Percentiles rank a stretch among this genome's conserved stretches.
phyloP scores from a whole-genome alignment of 2,113 vertebrate genomes.

The Nestor notabilis region DNA sequence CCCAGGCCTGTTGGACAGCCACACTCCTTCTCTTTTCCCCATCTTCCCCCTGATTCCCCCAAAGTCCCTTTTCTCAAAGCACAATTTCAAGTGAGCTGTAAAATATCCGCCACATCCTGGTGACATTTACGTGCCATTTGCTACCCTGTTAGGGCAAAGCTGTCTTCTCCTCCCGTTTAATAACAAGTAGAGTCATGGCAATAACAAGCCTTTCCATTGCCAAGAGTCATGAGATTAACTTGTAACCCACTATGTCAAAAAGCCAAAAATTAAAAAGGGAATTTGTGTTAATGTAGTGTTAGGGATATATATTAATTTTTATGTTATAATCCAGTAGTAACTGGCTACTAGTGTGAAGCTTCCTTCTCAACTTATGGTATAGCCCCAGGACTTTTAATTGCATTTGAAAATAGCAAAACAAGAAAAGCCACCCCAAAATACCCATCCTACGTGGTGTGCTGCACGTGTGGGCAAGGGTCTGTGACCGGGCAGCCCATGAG shows the following conservation, averaged over 20 bases:
- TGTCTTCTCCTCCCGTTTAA: not conserved
- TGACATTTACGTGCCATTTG: not conserved
- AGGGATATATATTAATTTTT: not conserved
- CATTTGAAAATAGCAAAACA: not conserved
- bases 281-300: not conserved
- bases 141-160: not conserved
- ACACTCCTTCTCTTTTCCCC: not conserved
- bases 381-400: not conserved
- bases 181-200: not conserved
- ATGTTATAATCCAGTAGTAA: not conserved
- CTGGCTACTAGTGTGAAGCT: not conserved
- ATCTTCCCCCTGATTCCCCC: not conserved
- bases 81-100: not conserved
- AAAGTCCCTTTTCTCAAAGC: not conserved
- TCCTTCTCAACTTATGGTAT: not conserved
- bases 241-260: not conserved
- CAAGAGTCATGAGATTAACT: not conserved
- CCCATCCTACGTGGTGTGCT: fast-evolving
- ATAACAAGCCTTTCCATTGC: not conserved
- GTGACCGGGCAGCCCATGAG: not conserved
- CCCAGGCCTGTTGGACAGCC: not conserved
- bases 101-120: not conserved
- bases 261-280: not conserved
- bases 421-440: not conserved
- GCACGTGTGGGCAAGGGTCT: not conserved